These are phyloP conservation scores for Acomys russatus DNA, from an alignment of 2,797 vertebrate genomes.

Conservation along the genomic window DNA sequence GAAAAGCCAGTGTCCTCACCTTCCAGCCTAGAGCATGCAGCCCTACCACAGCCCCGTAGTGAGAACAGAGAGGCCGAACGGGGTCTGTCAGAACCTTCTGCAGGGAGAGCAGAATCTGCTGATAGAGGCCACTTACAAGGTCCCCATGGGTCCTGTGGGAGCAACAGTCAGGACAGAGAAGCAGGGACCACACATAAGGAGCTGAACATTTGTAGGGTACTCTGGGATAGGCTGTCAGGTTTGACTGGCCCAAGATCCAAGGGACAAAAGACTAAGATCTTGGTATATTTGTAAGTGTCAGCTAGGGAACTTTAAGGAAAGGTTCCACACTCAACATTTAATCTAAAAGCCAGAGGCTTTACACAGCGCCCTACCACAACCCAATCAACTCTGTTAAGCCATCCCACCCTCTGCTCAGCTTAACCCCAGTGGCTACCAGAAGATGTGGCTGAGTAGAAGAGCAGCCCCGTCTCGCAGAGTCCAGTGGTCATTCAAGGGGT, in stretches of 20 bases:
- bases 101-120: constrained; percentile 95
- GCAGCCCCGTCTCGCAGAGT: constrained; percentile 95
- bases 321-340: background rate
- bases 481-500: constrained; percentile 98
- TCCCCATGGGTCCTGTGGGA: constrained; percentile 94
- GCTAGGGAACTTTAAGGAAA: background rate
- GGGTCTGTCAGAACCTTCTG: constrained; percentile 97
- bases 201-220: fast-evolving
- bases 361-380: background rate
- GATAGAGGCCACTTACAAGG: constrained; percentile 95
- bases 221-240: background rate
- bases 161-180: background rate
- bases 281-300: background rate
- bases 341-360: background rate
- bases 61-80: constrained; percentile 96
- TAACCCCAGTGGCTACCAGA: constrained; percentile 90
- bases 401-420: background rate
- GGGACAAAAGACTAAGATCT: background rate
- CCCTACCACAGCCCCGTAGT: constrained; percentile 97
- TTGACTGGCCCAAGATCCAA: background rate
- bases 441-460: constrained; percentile 95
- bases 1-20: constrained; percentile 86
- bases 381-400: background rate
- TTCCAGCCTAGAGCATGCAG: constrained; percentile 97
- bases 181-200: background rate